Conservation (phyloP, 2,113 vertebrate species). For the Hucho hucho region DNA sequence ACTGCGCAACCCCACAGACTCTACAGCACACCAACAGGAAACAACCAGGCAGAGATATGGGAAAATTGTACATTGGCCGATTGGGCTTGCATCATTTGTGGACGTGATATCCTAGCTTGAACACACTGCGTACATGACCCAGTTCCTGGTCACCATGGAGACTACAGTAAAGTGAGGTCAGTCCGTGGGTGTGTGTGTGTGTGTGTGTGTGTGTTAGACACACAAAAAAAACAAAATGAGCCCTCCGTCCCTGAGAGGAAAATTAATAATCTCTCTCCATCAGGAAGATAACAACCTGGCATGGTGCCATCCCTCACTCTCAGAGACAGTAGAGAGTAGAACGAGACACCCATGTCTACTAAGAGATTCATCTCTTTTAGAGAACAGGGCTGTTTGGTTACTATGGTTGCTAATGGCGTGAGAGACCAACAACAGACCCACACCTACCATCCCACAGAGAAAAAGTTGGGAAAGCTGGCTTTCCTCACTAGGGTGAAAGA, state of each 20-base stretch:
- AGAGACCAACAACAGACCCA: not conserved
- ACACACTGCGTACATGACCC: too few relatives aligned
- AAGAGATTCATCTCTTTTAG: too few relatives aligned
- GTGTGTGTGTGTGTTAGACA: not conserved
- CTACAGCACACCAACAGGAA: conserved; percentile 59
- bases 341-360: too few relatives aligned
- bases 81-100: too few relatives aligned
- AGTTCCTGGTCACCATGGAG: too few relatives aligned
- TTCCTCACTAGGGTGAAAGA: not conserved
- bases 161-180: too few relatives aligned
- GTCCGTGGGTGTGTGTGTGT: not conserved
- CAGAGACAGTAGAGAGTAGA: too few relatives aligned
- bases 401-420: too few relatives aligned
- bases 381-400: too few relatives aligned
- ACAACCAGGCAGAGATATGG: not conserved
- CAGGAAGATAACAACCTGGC: not conserved
- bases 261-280: not conserved
- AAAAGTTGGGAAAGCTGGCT: not conserved
- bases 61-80: not conserved
- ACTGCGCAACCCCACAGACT: conserved; percentile 85
- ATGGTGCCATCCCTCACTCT: too few relatives aligned
- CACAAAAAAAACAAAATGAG: not conserved
- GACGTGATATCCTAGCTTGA: too few relatives aligned
- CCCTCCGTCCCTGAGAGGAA: not conserved
- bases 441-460: not conserved